Percentiles rank a stretch among this genome's conserved stretches.
Evolutionary conservation across 2,797 vertebrate species (phyloP).

Genomic region (Prunella strophiata): DNA sequence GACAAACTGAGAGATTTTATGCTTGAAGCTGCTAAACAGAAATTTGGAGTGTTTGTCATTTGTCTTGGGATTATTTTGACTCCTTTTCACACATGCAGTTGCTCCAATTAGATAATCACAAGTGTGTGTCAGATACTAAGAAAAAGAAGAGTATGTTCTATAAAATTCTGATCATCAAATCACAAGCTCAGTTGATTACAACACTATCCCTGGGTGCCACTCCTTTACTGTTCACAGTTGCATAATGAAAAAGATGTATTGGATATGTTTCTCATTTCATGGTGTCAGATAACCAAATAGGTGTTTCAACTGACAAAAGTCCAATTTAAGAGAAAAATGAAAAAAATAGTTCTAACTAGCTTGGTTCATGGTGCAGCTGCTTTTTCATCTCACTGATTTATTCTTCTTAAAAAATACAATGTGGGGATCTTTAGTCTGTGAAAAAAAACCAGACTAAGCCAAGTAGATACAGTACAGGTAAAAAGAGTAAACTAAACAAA

Average conservation of each 20-base stretch:
- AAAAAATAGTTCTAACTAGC: not conserved
- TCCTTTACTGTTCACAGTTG: not conserved
- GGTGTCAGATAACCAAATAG: not conserved
- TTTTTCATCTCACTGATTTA: not conserved
- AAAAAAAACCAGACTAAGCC: not conserved
- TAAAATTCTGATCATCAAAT: not conserved
- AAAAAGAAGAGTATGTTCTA: not conserved
- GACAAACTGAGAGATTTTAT: not conserved
- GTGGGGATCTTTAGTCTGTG: not conserved
- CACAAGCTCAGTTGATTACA: not conserved
- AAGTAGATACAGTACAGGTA: not conserved
- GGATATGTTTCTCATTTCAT: not conserved
- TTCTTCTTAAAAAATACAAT: not conserved
- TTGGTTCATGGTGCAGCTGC: not conserved
- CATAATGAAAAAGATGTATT: not conserved
- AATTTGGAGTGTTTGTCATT: not conserved
- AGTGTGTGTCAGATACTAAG: not conserved
- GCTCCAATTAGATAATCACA: not conserved
- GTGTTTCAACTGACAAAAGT: not conserved
- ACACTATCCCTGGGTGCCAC: not conserved
- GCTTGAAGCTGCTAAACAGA: not conserved
- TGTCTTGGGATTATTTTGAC: not conserved
- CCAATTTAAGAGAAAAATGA: not conserved
- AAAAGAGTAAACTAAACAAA: not conserved
- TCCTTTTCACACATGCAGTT: not conserved